Conservation (phyloP, 2,113 vertebrate genomes). For the Natator depressus region DNA sequence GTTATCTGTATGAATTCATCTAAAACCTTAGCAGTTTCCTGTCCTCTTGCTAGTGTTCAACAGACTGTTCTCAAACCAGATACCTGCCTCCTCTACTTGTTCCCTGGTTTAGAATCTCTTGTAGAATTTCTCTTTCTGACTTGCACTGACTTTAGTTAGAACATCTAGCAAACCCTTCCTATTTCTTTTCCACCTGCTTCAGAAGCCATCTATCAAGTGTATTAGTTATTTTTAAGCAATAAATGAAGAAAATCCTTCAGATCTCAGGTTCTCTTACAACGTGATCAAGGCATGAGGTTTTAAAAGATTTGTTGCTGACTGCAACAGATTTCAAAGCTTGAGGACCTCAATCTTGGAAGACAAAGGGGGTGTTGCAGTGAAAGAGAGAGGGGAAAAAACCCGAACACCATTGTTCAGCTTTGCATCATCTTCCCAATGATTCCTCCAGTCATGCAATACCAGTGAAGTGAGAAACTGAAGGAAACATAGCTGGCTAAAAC, state of each 20-base stretch:
- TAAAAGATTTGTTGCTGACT: neutral
- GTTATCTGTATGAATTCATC: neutral
- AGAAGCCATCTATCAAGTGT: neutral
- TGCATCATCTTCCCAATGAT: neutral
- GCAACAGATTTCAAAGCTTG: neutral
- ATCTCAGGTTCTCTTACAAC: neutral
- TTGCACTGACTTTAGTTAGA: neutral
- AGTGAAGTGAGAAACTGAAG: neutral
- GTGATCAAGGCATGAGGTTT: neutral
- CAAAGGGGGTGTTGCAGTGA: neutral
- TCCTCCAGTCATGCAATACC: neutral
- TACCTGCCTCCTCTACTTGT: neutral
- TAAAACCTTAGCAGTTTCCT: neutral
- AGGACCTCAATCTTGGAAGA: neutral
- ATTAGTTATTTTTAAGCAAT: neutral
- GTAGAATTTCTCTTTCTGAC: neutral
- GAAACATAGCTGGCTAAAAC: neutral
- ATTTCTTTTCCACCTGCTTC: neutral
- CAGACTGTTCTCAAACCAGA: neutral
- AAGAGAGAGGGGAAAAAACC: neutral
- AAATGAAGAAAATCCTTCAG: neutral
- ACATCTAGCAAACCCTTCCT: neutral
- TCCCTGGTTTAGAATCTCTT: neutral
- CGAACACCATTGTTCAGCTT: neutral
- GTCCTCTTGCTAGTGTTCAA: no score